phyloP scores from a whole-genome alignment of 1,140 invertebrate species.

The Pentalonia nigronervosa region DNA sequence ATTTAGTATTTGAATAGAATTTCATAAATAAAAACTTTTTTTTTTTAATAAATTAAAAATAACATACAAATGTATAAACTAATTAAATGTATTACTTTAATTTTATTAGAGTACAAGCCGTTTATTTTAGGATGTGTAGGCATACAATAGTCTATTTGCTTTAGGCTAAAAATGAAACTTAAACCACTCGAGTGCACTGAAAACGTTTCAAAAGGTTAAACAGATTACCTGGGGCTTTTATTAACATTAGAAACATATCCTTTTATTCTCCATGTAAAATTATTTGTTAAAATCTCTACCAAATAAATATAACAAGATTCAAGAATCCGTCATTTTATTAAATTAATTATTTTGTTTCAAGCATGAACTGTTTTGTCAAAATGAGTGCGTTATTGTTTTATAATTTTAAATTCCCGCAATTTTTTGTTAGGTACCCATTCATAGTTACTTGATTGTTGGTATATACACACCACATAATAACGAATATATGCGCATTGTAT shows the following conservation, averaged over 20 bases:
- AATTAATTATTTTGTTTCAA: constrained; percentile 6
- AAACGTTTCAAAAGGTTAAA: constrained; percentile 40
- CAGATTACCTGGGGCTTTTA: neutral
- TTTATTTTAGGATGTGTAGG: neutral
- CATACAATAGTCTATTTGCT: neutral
- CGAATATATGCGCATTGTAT: too few species aligned
- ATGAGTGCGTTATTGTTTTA: neutral
- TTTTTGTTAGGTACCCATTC: neutral
- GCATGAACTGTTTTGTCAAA: neutral
- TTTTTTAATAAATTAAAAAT: neutral
- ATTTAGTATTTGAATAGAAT: neutral
- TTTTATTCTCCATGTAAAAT: neutral
- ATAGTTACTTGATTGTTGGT: neutral
- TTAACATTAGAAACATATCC: constrained; percentile 18
- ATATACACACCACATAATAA: neutral
- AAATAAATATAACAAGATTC: neutral
- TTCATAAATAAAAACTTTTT: neutral
- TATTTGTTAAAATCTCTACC: neutral
- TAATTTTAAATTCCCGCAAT: neutral
- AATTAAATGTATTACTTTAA: neutral
- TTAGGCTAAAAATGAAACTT: neutral
- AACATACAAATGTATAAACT: neutral
- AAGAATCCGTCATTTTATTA: neutral
- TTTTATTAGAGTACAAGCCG: neutral
- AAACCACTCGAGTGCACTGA: neutral